Conservation (phyloP, 2,888 invertebrate species). For the Cactoblastis cactorum region DNA sequence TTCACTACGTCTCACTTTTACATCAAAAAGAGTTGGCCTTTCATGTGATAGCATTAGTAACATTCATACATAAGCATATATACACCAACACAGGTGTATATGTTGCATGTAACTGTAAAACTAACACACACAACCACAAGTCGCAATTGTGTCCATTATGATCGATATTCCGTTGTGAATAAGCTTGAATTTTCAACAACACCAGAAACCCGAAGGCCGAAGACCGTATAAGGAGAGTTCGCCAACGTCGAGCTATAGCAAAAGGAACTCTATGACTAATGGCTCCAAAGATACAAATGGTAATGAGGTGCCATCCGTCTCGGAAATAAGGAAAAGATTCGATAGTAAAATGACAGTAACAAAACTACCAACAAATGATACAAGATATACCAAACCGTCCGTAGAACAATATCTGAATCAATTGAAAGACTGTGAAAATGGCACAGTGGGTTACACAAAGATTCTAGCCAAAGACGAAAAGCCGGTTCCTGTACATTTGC, state of each 20-base stretch:
- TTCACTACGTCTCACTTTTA: neutral
- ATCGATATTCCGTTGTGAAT: conserved; percentile 42
- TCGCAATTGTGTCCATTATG: conserved; percentile 34
- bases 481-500: conserved; percentile 69
- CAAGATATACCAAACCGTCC: conserved; percentile 49
- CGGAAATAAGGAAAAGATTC: conserved; percentile 79
- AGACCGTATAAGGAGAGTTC: conserved; percentile 60
- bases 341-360: conserved; percentile 75
- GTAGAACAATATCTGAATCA: conserved; percentile 65
- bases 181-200: conserved; percentile 50
- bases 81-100: conserved; percentile 9
- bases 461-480: conserved; percentile 59
- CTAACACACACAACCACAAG: conserved; percentile 75
- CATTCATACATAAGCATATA: conserved; percentile 11
- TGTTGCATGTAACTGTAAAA: conserved; percentile 37
- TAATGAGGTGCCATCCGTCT: conserved; percentile 78
- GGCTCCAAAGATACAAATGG: conserved; percentile 79
- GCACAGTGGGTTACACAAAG: conserved; percentile 58
- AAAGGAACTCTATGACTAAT: conserved; percentile 59
- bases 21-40: conserved; percentile 6
- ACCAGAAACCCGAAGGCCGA: conserved; percentile 71
- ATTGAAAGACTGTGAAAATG: conserved; percentile 66
- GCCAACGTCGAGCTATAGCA: conserved; percentile 56
- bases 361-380: conserved; percentile 65
- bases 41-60: conserved; percentile 15